Base-by-base conservation (phyloP, 2,888 invertebrate genomes). In the Andrena dorsata region DNA sequence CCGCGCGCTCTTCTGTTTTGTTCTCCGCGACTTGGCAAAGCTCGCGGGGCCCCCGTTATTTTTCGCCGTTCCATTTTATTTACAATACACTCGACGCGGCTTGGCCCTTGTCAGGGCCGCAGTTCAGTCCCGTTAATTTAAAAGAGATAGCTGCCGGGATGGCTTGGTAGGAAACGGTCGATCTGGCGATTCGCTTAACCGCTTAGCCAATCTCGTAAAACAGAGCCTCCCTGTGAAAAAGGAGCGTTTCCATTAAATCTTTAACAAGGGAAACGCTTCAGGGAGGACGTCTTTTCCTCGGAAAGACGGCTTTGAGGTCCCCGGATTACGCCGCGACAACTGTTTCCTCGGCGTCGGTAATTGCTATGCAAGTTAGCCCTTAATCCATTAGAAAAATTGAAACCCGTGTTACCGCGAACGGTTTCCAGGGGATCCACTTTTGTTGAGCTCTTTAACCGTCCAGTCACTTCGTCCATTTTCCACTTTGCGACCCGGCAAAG, bases 381-480 rank as follows among this genome's bases (percentile, higher is more conserved):
- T 73, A 60, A 76, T 83, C 82, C 70, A 83, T 83, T 82, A 82
- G 56, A 73, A 76, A 82, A 76, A 81, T 82, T 76, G 81, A 64
- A 81, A 53, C 49, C 41, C 56, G 30, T 56, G 76, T 70, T 61
- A 56, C 58, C 64, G 53, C 35, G 60, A 56, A 23, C 51, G 68
- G 30, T 30, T 66, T 26, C 60, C 30, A 61, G 47, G 68, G 56
- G 73, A 82, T 84, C 75, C 78, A 73, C 84, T 84, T 76, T 78
- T 65, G 76, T 76, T 51, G 74, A 73, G 79, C 79, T 77, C 88
- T 79, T 81, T 79, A 83, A 79, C 79, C 73, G 73, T 51, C 53
- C 66, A 83, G 74, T 77, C 79, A 69, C 79, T 86, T 78, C 80
- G 84, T 85, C 82, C 88, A 88, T 86, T 88, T 85, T 83, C 88